Evolutionary conservation across 2,888 invertebrate species (phyloP).

Genomic region (Zygothrica quintamaculata): DNA sequence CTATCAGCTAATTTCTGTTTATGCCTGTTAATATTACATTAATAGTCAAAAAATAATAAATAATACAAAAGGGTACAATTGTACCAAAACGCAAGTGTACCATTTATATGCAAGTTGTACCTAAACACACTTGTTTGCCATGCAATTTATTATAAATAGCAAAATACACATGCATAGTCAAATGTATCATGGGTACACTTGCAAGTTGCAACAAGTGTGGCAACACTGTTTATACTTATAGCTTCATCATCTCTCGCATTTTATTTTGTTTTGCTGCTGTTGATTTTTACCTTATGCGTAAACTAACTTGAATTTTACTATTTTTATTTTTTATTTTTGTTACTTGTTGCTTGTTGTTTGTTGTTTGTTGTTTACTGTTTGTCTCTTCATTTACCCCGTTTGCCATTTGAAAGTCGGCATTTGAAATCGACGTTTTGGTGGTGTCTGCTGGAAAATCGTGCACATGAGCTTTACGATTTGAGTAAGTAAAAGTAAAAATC

Average conservation of each 20-base stretch:
- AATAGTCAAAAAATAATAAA: too few species aligned
- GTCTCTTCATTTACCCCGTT: constrained; percentile 66
- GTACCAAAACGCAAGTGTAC: too few species aligned
- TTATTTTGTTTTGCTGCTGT: constrained; percentile 19
- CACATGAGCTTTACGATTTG: constrained; percentile 65
- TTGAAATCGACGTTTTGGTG: constrained; percentile 68
- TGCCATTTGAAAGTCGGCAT: constrained; percentile 74
- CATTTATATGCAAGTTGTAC: too few species aligned
- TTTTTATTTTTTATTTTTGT: constrained; percentile 11
- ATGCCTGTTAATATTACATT: too few species aligned
- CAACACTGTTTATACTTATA: constrained; percentile 28
- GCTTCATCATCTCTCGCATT: constrained; percentile 49
- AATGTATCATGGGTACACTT: neutral
- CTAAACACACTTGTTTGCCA: too few species aligned
- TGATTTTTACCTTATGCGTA: constrained; percentile 40
- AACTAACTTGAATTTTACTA: constrained; percentile 35
- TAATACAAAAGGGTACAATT: too few species aligned
- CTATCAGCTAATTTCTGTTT: too few species aligned
- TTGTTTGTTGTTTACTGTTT: constrained; percentile 31
- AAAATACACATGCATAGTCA: too few species aligned
- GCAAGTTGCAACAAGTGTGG: neutral
- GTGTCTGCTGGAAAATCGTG: constrained; percentile 73
- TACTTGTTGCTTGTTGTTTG: constrained; percentile 21
- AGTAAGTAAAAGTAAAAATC: constrained; percentile 78
- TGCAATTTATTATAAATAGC: too few species aligned